phyloP scores from a whole-genome alignment of 2,888 invertebrate genomes.

The Tortricodes alternella region DNA sequence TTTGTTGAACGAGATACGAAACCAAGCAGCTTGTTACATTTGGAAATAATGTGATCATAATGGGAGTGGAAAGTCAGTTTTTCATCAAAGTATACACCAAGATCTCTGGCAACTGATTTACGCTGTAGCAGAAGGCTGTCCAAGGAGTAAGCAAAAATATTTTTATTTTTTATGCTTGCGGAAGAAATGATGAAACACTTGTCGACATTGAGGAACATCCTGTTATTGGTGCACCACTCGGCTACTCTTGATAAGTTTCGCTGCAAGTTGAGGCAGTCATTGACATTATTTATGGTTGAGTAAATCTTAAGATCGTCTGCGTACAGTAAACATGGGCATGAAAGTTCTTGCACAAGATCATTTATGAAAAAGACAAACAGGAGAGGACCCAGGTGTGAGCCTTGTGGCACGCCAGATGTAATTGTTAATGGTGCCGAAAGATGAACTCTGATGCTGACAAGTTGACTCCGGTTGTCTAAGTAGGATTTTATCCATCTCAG shows the following conservation, averaged over 20 bases:
- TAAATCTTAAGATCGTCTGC: not conserved
- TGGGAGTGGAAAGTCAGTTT: not conserved
- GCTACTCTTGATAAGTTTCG: not conserved
- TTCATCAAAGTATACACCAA: not conserved
- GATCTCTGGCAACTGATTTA: not conserved
- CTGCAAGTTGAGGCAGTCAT: not conserved
- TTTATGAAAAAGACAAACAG: slow-evolving; percentile 20
- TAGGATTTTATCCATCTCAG: not conserved
- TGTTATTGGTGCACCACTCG: slow-evolving; percentile 1
- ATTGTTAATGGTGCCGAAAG: not conserved
- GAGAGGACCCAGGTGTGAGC: slow-evolving; percentile 18
- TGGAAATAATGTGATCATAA: not conserved
- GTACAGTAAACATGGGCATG: no score
- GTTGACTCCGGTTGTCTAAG: not conserved
- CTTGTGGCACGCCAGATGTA: slow-evolving; percentile 22
- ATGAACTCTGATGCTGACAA: not conserved
- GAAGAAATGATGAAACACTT: not conserved
- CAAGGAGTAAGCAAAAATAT: not conserved
- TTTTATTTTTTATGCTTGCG: not conserved
- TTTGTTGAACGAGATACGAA: no score
- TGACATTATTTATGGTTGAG: no score
- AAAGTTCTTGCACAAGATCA: not conserved
- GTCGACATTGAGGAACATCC: not conserved
- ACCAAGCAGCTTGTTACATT: not conserved
- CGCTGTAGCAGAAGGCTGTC: not conserved